Base-by-base conservation (phyloP, 1,140 invertebrate species). In the Pseudomyrmex concolor region DNA sequence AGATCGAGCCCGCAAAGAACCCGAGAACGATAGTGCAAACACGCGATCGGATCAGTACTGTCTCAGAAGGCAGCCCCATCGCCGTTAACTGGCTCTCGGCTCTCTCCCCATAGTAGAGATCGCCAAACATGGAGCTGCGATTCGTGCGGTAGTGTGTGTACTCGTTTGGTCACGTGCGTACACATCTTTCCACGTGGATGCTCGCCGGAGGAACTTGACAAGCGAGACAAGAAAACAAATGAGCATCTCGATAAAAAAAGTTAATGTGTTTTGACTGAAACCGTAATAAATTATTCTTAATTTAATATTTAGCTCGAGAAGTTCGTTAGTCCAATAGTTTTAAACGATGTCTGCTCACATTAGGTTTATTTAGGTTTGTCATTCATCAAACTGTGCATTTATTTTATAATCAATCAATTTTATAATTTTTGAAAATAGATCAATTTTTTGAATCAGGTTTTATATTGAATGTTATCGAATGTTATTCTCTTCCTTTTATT, bases 111-210 rank as follows among this genome's bases (percentile, higher is more conserved):
- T 85, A 84, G 80, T 63, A 19, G 87, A 76, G 87, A 90, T 89
- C 63, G 73, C 89, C 89, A 91, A 91, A 91, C 87, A 91, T 89
- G 90, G 89, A 88, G 81, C 77, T 84, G 60, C 68, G 76, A 84
- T 81, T 71, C 83, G 66, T 51, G 70, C 71, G 25, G 68, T 43
- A 71, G 34, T 10, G 43, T 54, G 74, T 63, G 73, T 80, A 71
- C 83, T 89, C 89, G 34, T 34, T 34, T 34, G 34, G 34, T 34
- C 34, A 34, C 34, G 90, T 88, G 88, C 83, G 83, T 80, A 71
- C 87, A 63, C 76, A 86, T 85, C 77, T 85, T 89, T 81, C 73
- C 81, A 82, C 80, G 81, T 60, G 86, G 67, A 55, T 66, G 55
- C 54, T 85, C 43, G 83, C 62, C 73, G 68, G 34, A 54, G 54